Base-by-base conservation (phyloP, 2,113 vertebrate genomes). In the Merops nubicus region DNA sequence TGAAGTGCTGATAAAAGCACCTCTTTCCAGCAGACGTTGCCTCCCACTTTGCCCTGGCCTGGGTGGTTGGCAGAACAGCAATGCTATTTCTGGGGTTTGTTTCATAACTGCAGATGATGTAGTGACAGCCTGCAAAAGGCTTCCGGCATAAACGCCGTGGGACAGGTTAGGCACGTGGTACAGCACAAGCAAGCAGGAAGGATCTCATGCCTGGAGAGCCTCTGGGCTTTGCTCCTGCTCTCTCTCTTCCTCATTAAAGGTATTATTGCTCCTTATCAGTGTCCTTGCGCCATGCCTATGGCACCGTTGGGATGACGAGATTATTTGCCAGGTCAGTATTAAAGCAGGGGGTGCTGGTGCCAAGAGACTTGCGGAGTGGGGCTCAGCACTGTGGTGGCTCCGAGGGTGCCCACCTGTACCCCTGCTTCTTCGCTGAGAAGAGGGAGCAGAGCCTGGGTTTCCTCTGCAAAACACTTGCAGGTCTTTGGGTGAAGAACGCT, bases 351-450 rank as follows among this genome's bases (percentile, higher is more conserved):
- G 38, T 53, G 42, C 29, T 59, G 48, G 25, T 1, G 2, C 56
- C 2, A 1, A 36, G 65, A 0, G 1, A n/a, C 25, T 25, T 3
- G 3, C 29, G 7, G 53, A 45, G 54, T 1, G 1, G 18, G 36
- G 40, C 51, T 54, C 64, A 22, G 57, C 29, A 8, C 38, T 3
- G 20, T 1, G 0, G 21, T 5, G 3, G 28, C 43, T 48, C 60
- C 1, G 2, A 70, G 38, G 43, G 15, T 16, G 21, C n/a, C 29
- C 2, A 1, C 21, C 36, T 0, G 0, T 25, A 22, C 6, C 34
- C 33, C 28, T 0, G 0, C 25, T 29, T 51, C 56, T n/a, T 29
- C 3, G 0, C 26, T 51, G 51, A 13, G 4, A 72, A 56, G 64
- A 51, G 51, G 69, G 45, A 81, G 63, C 36, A 40, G 29, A 62